These are phyloP conservation scores for Scaptomyza flava DNA, from an alignment of 2,888 invertebrate species.

Conservation along the genomic window DNA sequence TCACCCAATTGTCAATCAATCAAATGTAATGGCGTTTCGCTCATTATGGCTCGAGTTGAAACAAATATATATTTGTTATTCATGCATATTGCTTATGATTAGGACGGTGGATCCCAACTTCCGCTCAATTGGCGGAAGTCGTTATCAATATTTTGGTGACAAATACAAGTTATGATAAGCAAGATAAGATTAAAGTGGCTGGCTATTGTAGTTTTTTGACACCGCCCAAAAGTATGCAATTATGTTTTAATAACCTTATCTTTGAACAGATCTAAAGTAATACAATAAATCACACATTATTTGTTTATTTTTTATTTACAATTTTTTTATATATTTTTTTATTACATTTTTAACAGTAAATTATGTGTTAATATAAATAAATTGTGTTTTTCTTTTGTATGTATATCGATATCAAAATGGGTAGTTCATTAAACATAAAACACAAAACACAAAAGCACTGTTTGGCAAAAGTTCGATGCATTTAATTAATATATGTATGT, in stretches of 20 bases:
- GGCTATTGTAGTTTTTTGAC: neutral
- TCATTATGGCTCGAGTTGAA: constrained; percentile 49
- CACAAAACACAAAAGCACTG: constrained; percentile 51
- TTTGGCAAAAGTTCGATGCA: constrained; percentile 60
- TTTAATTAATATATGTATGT: constrained; percentile 25
- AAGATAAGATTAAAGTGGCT: constrained; percentile 57
- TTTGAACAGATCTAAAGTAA: neutral
- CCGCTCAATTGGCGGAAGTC: constrained; percentile 62
- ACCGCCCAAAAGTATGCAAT: constrained; percentile 68
- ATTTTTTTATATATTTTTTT: constrained; percentile 37
- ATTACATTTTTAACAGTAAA: constrained; percentile 58
- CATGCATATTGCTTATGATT: constrained; percentile 51
- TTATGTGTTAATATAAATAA: constrained; percentile 75
- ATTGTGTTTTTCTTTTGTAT: constrained; percentile 35
- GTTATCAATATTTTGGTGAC: constrained; percentile 58
- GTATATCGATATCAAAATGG: constrained; percentile 26
- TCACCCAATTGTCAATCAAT: constrained; percentile 76
- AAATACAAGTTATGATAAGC: constrained; percentile 21
- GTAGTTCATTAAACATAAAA: constrained; percentile 19
- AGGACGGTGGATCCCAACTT: constrained; percentile 41
- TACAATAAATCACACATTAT: constrained; percentile 6
- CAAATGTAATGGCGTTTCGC: constrained; percentile 56
- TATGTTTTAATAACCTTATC: neutral
- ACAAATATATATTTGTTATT: constrained; percentile 29
- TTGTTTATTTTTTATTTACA: constrained; percentile 46